Percentiles rank a stretch among this genome's conserved stretches.
Conservation (phyloP, 2,797 vertebrate genomes). For the Neosalanx taihuensis region DNA sequence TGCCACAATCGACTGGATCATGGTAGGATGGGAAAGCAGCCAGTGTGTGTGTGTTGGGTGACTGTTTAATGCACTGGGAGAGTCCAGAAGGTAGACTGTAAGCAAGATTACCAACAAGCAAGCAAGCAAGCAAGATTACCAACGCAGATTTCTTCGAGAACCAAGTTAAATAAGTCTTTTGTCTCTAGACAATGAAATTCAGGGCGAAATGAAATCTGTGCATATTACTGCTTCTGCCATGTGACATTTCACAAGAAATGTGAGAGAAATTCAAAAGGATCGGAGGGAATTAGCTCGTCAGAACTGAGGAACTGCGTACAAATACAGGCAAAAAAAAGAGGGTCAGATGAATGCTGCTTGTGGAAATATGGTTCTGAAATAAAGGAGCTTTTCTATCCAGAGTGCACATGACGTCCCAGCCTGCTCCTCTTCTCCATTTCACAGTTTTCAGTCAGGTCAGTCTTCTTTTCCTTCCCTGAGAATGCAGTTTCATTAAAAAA, state of each 20-base stretch:
- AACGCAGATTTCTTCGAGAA: too few species aligned
- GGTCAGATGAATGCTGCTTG: slow-evolving; percentile 58
- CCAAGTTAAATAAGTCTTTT: too few species aligned
- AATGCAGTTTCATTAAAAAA: slow-evolving; percentile 72
- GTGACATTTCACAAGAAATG: slow-evolving; percentile 32
- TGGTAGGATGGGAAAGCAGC: slow-evolving; percentile 42
- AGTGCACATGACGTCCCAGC: slow-evolving; percentile 43
- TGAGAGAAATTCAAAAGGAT: slow-evolving; percentile 24
- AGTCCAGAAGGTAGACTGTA: too few species aligned
- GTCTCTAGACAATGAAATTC: background rate
- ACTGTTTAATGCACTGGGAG: too few species aligned
- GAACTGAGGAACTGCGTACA: slow-evolving; percentile 65
- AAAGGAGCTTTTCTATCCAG: slow-evolving; percentile 58
- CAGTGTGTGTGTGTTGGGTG: too few species aligned
- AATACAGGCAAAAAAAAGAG: slow-evolving; percentile 56
- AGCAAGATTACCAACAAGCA: too few species aligned
- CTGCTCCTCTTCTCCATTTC: slow-evolving; percentile 61
- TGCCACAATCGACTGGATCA: slow-evolving; percentile 33
- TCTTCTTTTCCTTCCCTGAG: slow-evolving; percentile 50
- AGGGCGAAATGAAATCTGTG: slow-evolving; percentile 21
- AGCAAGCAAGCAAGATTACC: too few species aligned
- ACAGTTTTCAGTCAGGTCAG: slow-evolving; percentile 60
- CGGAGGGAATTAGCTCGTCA: slow-evolving; percentile 68
- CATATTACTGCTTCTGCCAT: slow-evolving; percentile 45
- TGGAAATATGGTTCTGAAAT: slow-evolving; percentile 45